A percentile compares a stretch with the other conserved stretches of the same genome.
These are phyloP conservation scores for Nannospalax galili DNA, from an alignment of 2,113 vertebrate genomes.

Conservation along the genomic window DNA sequence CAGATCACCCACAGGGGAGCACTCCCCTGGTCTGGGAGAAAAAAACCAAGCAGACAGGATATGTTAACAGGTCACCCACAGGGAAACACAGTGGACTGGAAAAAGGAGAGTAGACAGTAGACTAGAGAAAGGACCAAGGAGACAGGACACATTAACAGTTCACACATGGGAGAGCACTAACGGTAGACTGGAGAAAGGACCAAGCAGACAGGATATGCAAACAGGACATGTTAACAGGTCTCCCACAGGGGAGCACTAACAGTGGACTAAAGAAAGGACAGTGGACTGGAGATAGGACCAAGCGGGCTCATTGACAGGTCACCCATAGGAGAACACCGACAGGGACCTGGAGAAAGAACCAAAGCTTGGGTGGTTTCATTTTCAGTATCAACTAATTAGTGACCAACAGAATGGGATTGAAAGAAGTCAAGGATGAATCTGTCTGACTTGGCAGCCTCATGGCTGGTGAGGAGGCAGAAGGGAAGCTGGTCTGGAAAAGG, in stretches of 20 bases:
- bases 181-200: too few species aligned
- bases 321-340: rapidly evolving
- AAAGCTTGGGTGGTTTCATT: not conserved
- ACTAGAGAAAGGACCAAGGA: too few species aligned
- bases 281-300: too few species aligned
- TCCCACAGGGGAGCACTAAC: rapidly evolving
- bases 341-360: not conserved
- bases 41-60: too few species aligned
- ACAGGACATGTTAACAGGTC: not conserved
- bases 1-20: rapidly evolving
- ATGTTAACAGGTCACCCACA: too few species aligned
- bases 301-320: not conserved
- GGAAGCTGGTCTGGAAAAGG: not conserved
- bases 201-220: too few species aligned
- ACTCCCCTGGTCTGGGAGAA: too few species aligned
- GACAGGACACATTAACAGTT: too few species aligned
- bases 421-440: not conserved
- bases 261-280: too few species aligned
- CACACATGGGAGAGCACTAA: too few species aligned
- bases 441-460: not conserved
- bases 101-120: too few species aligned
- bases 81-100: too few species aligned
- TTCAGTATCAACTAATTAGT: not conserved
- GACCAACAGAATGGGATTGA: not conserved
- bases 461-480: rapidly evolving